Evolutionary conservation across 1,140 invertebrate genomes (phyloP), one percentile per base, ranked within the genome.

Genomic region (Eriosoma lanigerum): DNA sequence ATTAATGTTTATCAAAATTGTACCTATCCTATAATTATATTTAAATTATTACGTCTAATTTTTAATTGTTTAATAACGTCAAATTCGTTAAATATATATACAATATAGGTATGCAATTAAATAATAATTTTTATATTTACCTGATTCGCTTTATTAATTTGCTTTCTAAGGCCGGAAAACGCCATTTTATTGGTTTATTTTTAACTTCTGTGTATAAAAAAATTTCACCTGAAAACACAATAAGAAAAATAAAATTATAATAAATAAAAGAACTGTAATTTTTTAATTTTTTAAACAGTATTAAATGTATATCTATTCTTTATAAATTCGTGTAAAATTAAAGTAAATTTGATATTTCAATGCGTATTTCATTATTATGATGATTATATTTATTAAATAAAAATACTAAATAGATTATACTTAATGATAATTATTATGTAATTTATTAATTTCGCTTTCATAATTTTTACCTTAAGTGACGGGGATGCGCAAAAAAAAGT

Each of bases 141-240:
- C 91, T 98, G 97, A 89, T 98, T 98, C 82, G 96, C 96, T 90
- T 98, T 98, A 88, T 98, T 98, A 86, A 98, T 94, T 87, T 98
- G 96, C 88, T 98, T 98, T 87, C 96, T 97, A 76, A 98, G 90
- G 83, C 96, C 97, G 82, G 96, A 95, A 87, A 98, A 96, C 86
- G 96, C 96, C 96, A 98, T 98, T 44, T 73, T 83, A 76, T 17
- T 32, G n/a, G 19, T 21, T 76, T 2, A 24, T 76, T 76, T 29
- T 9, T 48, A 24, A 46, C 1, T 17, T 15, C 15, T 9, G 46
- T 50, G 17, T 52, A 21, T 29, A 17, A 9, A 48, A 48, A 68
- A 26, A 38, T 38, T 48, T 8, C 17, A 21, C 24, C 48, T 72
- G 66, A 19, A 70, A 70, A 9, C 29, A 50, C 32, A 70, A 4